Evolutionary conservation across 2,113 vertebrate species (phyloP), one percentile per base, ranked within the genome.

Genomic region (Phocoena phocoena): DNA sequence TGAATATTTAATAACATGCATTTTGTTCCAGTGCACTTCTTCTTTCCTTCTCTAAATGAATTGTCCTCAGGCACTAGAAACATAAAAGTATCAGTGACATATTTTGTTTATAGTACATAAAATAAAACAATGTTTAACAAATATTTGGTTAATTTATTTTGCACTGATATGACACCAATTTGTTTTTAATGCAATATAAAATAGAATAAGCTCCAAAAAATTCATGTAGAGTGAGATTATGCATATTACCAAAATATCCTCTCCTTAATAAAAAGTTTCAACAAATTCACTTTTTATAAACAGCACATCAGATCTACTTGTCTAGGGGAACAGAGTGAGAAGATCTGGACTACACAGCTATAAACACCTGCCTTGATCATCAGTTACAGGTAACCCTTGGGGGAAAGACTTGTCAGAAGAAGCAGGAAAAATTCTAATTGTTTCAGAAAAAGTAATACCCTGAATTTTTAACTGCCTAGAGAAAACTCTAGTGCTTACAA

Each of bases 1-100:
- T 87, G n/a, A 95, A 95, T 94, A 97, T 95, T 96, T 94, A 95
- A 94, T 90, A 91, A 21, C 23, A 76, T 17, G 13, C 31, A 91
- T 65, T 93, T 81, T 91, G 50, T 92, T 77, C 47, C 70, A 26
- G 36, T 55, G 15, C 50, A 31, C 94, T 85, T 73, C 25, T 97
- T 93, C 63, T 76, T 92, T 88, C 7, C 11, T 90, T 96, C 81
- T 53, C 50, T 96, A 90, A 97, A 74, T 47, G 62, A 88, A 81
- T 90, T 71, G 4, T 93, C 58, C 31, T 47, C 18, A 76, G n/a
- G 44, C 12, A 82, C 33, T 44, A 91, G 53, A 88, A 73, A 55
- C 41, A 55, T 97, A 55, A 96, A 93, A 41, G 6, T 80, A 41
- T 90, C 20, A 36, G 12, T 83, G 79, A 71, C 38, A n/a, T 93